Percentiles rank a stretch among this genome's conserved stretches.
These are phyloP conservation scores for Cephus pygmeus DNA, from an alignment of 2,888 invertebrate genomes.

Conservation along the genomic window DNA sequence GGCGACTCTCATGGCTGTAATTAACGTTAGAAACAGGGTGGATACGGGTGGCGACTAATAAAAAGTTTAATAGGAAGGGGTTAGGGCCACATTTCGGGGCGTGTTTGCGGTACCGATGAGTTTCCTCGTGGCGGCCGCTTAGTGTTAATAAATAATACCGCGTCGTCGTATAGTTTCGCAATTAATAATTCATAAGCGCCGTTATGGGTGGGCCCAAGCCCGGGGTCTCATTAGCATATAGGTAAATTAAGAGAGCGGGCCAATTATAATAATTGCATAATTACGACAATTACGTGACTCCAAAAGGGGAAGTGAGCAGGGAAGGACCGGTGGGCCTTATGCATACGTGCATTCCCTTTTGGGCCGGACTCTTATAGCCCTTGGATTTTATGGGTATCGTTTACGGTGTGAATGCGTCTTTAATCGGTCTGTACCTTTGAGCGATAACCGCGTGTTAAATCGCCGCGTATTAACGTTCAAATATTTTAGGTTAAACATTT, in stretches of 20 bases:
- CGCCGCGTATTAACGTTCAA: neutral
- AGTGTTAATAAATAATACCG: conserved; percentile 43
- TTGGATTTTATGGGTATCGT: neutral
- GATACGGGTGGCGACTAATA: neutral
- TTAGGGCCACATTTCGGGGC: neutral
- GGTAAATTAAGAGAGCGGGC: conserved; percentile 43
- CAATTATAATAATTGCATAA: conserved; percentile 51
- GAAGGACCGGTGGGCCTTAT: neutral
- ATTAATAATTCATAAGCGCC: conserved; percentile 56
- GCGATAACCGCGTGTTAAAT: neutral
- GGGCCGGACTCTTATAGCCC: neutral
- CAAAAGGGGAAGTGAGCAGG: neutral
- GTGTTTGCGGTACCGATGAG: neutral
- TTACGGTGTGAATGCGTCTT: neutral
- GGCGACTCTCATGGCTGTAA: neutral
- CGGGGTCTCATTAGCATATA: conserved; percentile 42
- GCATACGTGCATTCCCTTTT: neutral
- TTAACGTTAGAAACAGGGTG: neutral
- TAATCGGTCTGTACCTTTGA: neutral
- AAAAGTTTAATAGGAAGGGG: neutral
- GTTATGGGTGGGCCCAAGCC: conserved; percentile 41
- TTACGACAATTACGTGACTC: conserved; percentile 42
- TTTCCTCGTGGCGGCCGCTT: neutral
- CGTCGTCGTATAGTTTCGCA: conserved; percentile 31
- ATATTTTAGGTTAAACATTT: neutral